Base-by-base conservation (phyloP, 1,140 invertebrate species). In the Aplysia californica region DNA sequence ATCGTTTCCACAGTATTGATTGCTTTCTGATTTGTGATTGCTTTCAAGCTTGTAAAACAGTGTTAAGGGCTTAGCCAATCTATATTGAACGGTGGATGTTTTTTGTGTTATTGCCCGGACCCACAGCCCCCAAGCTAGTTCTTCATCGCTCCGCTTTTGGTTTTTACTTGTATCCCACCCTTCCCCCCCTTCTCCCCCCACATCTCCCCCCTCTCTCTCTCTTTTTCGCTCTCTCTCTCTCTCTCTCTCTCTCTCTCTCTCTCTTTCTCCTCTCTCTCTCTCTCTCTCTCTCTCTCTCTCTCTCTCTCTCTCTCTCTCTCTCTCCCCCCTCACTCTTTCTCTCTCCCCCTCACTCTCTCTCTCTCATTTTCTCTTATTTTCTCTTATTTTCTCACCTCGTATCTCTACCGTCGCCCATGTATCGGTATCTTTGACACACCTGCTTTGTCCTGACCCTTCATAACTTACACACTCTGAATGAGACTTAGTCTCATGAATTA, bases 241-340 rank as follows among this genome's bases (percentile, higher is more conserved):
- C n/a, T n/a, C n/a, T n/a, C n/a, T n/a, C n/a, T n/a, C n/a, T n/a
- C n/a, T n/a, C n/a, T n/a, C n/a, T n/a, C n/a, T n/a, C n/a, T n/a
- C n/a, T n/a, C n/a, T 50, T 50, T n/a, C 44, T 10, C 44, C 44
- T 50, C n/a, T 50, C 44, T 50, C 44, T 15, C 44, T 50, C n/a
- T 50, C 10, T 50, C 44, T 50, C 10, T 10, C 33, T 39, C 55
- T 65, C 33, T 29, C 10, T 74, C 56, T 39, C 18, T 64, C 33
- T 36, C 58, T 74, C 21, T 1, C 29, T 44, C 41, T 71, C 44
- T 71, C 68, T 55, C 44, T 50, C 41, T 56, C 39, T 26, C 68
- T 55, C 41, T 55, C 29, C 26, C 29, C 26, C 29, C 29, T 61
- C 58, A 18, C 58, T 29, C 58, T 61, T 10, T 61, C 20, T 61